A percentile compares a stretch with the other conserved stretches of the same genome.
These are phyloP conservation scores for Neopelma chrysocephalum DNA, from an alignment of 2,797 vertebrate species.

Conservation along the genomic window DNA sequence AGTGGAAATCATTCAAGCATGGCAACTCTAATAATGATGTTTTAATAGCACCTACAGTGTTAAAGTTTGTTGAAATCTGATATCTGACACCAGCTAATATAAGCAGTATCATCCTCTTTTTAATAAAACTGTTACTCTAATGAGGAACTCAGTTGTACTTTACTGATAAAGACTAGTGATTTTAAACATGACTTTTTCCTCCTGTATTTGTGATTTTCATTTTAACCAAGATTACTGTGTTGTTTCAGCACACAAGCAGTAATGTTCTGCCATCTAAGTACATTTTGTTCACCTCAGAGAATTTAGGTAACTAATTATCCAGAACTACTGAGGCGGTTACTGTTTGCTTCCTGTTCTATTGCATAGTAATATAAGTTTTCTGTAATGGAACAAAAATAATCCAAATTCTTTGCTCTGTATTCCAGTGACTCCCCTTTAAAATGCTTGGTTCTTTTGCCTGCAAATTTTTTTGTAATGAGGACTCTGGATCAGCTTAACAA, in stretches of 20 bases:
- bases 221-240: conserved; percentile 70
- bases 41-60: conserved; percentile 76
- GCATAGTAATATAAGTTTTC: conserved; percentile 71
- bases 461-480: conserved; percentile 77
- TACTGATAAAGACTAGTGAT: conserved; percentile 80
- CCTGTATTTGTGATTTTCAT: conserved; percentile 77
- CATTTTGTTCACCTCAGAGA: conserved; percentile 75
- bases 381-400: conserved; percentile 76
- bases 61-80: conserved; percentile 80
- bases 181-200: conserved; percentile 72
- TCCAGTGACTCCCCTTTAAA: conserved; percentile 69
- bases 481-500: conserved; percentile 78
- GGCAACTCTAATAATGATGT: conserved; percentile 79
- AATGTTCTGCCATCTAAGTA: conserved; percentile 66
- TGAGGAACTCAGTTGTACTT: conserved; percentile 74
- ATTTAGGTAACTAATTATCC: conserved; percentile 79
- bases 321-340: conserved; percentile 71
- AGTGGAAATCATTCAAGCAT: conserved; percentile 75
- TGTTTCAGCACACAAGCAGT: conserved; percentile 70
- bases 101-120: conserved; percentile 76
- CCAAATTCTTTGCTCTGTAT: conserved; percentile 72
- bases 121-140: conserved; percentile 79
- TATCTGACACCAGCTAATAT: conserved; percentile 76
- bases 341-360: conserved; percentile 73
- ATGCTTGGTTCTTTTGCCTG: conserved; percentile 64